Base-by-base conservation (phyloP, 1,140 invertebrate genomes). In the Oryctes rhinoceros region DNA sequence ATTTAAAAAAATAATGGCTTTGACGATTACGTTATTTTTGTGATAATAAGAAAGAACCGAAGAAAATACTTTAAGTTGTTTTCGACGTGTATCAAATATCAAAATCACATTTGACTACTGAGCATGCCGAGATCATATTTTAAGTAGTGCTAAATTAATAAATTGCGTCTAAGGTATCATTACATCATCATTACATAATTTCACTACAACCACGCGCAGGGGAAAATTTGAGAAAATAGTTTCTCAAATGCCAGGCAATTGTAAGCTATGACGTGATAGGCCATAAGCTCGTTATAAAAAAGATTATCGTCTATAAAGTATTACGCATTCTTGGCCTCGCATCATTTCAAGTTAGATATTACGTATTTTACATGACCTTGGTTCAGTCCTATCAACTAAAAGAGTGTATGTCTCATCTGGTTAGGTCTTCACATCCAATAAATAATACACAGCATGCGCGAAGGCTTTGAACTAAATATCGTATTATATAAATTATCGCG, bases 151-250 rank as follows among this genome's bases (percentile, higher is more conserved):
- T 53, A 18, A n/a, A 59, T 59, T n/a, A 59, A 59, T 59, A 59
- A 59, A 59, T 59, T 59, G 53, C 15, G 15, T 15, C 49, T 53
- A 59, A n/a, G 15, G 53, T 59, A 18, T n/a, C 15, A 59, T 59
- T 59, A 59, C 53, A 18, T 59, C 53, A 59, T 59, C 53, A 59
- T 59, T 59, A 59, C 53, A 15, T 18, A 59, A 59, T 59, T 59
- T 59, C 18, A 59, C 39, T 7, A 59, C 53, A 59, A 59, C 53
- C 53, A 59, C 53, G 53, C 53, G n/a, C 53, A 6, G 15, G n/a
- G 15, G 18, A 59, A 59, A 59, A 59, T 18, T 59, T 59, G 15
- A 59, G 53, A 59, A 59, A 59, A 59, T 59, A 59, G n/a, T n/a
- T 15, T 59, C 15, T 59, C 18, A 18, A 59, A 59, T 59, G 53